Evolutionary conservation across 2,888 invertebrate species (phyloP).

Genomic region (Eupithecia centaureata): DNA sequence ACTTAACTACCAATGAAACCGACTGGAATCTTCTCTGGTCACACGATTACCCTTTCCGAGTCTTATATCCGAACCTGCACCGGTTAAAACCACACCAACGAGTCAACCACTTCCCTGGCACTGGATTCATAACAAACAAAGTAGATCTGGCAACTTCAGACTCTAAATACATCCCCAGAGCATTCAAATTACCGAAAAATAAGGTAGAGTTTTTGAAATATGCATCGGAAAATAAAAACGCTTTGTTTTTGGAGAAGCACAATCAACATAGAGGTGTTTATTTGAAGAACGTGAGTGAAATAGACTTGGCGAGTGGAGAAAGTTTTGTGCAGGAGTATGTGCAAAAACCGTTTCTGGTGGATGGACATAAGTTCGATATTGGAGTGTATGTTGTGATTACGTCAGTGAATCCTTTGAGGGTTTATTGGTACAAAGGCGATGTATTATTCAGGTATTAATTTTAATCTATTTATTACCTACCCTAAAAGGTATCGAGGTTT

Average conservation of each 20-base stretch:
- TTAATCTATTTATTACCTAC: too few species aligned
- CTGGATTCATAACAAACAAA: constrained; percentile 96
- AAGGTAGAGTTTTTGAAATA: constrained; percentile 88
- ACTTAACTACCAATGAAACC: constrained; percentile 78
- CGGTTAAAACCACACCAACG: constrained; percentile 88
- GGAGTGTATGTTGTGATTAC: constrained; percentile 97
- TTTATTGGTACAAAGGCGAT: constrained; percentile 95
- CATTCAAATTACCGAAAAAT: constrained; percentile 93
- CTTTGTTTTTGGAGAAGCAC: constrained; percentile 94
- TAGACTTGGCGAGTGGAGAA: constrained; percentile 88
- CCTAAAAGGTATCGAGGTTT: too few species aligned
- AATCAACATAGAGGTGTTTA: constrained; percentile 95
- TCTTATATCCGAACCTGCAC: constrained; percentile 78
- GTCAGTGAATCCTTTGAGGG: constrained; percentile 94
- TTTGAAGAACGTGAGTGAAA: constrained; percentile 87
- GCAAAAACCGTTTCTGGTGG: constrained; percentile 93
- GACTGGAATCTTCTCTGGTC: constrained; percentile 97
- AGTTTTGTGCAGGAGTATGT: constrained; percentile 97
- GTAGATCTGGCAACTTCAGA: constrained; percentile 91
- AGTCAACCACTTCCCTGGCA: constrained; percentile 97
- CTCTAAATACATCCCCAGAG: constrained; percentile 92
- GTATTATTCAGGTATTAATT: constrained; percentile 89
- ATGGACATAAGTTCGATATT: constrained; percentile 98
- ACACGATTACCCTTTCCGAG: constrained; percentile 94
- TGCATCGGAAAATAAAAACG: constrained; percentile 85